A percentile compares a stretch with the other conserved stretches of the same genome.
phyloP scores from a whole-genome alignment of 1,140 invertebrate species.

The Reticulitermes speratus region DNA sequence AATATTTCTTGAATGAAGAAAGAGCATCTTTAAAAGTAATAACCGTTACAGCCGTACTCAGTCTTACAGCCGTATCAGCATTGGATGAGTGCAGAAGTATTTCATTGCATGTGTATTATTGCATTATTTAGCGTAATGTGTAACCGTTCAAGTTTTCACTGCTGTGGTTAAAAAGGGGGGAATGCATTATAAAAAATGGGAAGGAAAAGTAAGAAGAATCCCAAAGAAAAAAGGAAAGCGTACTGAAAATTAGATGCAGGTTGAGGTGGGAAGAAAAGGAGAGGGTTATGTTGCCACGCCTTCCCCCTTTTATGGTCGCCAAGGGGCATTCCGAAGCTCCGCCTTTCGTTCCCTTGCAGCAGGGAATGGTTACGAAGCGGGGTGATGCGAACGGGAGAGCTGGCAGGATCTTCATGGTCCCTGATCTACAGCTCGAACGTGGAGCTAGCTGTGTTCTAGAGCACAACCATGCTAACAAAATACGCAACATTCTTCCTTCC shows the following conservation, averaged over 20 bases:
- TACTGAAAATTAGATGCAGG: constrained; percentile 26
- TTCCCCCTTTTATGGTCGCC: constrained; percentile 24
- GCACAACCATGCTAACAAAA: background rate
- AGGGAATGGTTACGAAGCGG: background rate
- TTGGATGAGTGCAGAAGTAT: background rate
- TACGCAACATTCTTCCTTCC: background rate
- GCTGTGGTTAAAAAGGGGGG: background rate
- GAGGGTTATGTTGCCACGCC: constrained; percentile 22
- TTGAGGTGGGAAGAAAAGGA: constrained; percentile 22
- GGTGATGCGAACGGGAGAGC: background rate
- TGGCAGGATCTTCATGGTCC: background rate
- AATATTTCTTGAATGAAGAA: background rate
- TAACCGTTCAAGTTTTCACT: background rate
- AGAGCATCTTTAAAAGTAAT: background rate
- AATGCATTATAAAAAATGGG: background rate
- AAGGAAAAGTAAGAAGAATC: background rate
- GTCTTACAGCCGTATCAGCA: background rate
- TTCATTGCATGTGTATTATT: background rate
- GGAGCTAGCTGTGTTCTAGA: background rate
- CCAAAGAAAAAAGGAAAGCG: background rate
- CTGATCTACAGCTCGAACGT: constrained; percentile 17
- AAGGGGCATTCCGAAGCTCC: constrained; percentile 21
- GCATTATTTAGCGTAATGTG: background rate
- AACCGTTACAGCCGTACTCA: background rate
- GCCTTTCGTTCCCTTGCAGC: background rate